Base-by-base conservation (phyloP, 2,113 vertebrate species). In the Phyllopteryx taeniolatus region DNA sequence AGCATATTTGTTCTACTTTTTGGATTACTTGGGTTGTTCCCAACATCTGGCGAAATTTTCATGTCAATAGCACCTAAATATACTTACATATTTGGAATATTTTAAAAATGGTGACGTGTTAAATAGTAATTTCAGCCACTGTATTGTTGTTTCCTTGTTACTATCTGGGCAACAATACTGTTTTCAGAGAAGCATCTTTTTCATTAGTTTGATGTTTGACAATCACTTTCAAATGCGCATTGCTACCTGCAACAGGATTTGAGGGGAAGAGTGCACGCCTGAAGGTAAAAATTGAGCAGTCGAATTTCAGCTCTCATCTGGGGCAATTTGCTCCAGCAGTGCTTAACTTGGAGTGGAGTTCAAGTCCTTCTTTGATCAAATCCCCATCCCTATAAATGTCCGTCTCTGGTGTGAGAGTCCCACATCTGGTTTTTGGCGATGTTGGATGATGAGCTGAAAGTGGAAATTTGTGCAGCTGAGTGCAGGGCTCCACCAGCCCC, bases 401-500 rank as follows among this genome's bases (percentile, higher is more conserved):
- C 68, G 68, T 47, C 22, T 62, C 79, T 78, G 69, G 71, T 80
- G 79, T 49, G 67, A 77, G 62, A 82, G 84, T 81, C 69, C 71
- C 81, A 85, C 87, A 87, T 90, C 84, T 89, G 88, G 72, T 72
- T 86, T 84, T 85, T 82, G 82, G 71, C 20, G 80, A 77, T 72
- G 77, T 78, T 75, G 81, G 84, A 82, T 20, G 71, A 72, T 71
- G 62, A 75, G 75, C 77, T 72, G 75, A 85, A 76, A 75, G 65
- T 88, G 85, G 78, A 86, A 83, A 88, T 92, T 91, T 89, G 82
- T 49, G 86, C 88, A 90, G 91, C 91, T 91, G 85, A 91, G 84
- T 17, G 5, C 63, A 51, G 64, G 71, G 71, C 43, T 75, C 61
- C 47, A 13, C 57, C 81, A 35, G 65, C 74, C 75, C 42, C 67